Evolutionary conservation across 2,113 vertebrate genomes (phyloP).

Genomic region (Oriolus oriolus): DNA sequence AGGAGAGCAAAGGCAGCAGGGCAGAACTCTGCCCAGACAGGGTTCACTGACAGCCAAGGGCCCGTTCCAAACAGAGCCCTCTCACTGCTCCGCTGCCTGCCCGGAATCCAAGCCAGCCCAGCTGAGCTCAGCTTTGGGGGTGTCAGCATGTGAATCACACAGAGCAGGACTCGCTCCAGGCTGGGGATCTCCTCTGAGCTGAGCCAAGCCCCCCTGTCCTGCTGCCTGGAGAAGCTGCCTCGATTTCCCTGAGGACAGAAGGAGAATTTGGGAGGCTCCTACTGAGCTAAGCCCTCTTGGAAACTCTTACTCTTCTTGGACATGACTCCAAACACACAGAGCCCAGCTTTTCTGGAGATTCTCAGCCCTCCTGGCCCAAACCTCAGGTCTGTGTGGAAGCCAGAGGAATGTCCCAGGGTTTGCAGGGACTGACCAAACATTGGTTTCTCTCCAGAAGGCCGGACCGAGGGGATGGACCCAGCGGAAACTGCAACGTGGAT

Average conservation of each 20-base stretch:
- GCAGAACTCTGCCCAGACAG: background rate
- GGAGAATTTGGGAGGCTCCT: background rate
- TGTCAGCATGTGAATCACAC: background rate
- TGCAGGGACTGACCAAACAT: background rate
- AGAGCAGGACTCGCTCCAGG: background rate
- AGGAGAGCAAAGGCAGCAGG: background rate
- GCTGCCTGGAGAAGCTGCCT: background rate
- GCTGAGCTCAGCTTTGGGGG: background rate
- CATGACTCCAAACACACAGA: background rate
- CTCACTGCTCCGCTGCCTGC: background rate
- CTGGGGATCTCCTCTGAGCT: background rate
- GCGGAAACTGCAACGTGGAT: background rate
- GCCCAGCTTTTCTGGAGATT: background rate
- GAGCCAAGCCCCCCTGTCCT: background rate
- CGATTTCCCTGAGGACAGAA: background rate
- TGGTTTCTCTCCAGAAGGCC: background rate
- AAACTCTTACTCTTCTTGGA: background rate
- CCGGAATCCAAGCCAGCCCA: background rate
- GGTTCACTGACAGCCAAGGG: background rate
- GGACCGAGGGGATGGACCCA: background rate
- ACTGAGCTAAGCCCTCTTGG: background rate
- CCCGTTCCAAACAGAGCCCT: background rate
- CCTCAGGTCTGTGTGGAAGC: background rate
- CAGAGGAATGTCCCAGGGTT: slow-evolving; percentile 36
- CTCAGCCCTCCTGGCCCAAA: slow-evolving; percentile 17